Percentiles rank a stretch among this genome's conserved stretches.
These are phyloP conservation scores for Mayetiola destructor DNA, from an alignment of 2,888 invertebrate species.

Conservation along the genomic window DNA sequence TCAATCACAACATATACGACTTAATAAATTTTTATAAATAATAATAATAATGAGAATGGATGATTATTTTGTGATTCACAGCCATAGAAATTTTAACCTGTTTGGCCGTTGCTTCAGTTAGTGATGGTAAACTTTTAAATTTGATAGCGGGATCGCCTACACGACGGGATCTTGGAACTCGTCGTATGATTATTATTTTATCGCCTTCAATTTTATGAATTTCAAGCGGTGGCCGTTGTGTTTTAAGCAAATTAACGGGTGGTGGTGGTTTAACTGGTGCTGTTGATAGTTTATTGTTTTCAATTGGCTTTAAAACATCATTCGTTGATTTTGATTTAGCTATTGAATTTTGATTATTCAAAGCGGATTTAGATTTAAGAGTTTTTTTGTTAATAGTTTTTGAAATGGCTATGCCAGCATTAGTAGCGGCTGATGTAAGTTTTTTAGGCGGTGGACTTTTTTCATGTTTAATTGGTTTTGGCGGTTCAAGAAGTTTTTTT, in stretches of 20 bases:
- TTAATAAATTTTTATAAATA: too few species aligned
- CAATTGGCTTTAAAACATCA: neutral
- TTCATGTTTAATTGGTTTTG: slow-evolving; percentile 22
- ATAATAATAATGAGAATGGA: too few species aligned
- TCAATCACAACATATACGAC: too few species aligned
- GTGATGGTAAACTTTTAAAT: neutral
- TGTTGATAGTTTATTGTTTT: neutral
- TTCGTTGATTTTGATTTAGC: neutral
- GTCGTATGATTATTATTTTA: slow-evolving; percentile 35
- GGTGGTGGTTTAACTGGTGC: neutral
- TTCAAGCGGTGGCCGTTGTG: slow-evolving; percentile 30
- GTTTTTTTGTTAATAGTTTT: neutral
- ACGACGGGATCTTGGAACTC: slow-evolving; percentile 24
- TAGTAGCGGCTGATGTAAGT: neutral
- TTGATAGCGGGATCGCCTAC: neutral
- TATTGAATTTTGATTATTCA: neutral
- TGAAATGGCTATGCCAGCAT: neutral
- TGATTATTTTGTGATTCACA: neutral
- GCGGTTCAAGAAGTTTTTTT: slow-evolving; percentile 16
- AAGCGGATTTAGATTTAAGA: neutral
- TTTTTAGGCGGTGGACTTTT: slow-evolving; percentile 12
- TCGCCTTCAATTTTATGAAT: slow-evolving; percentile 35
- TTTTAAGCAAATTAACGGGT: slow-evolving; percentile 18
- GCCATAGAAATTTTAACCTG: slow-evolving; percentile 1
- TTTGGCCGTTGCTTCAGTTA: neutral